Evolutionary conservation across 2,888 invertebrate genomes (phyloP).

Genomic region (Pollenia angustigena): DNA sequence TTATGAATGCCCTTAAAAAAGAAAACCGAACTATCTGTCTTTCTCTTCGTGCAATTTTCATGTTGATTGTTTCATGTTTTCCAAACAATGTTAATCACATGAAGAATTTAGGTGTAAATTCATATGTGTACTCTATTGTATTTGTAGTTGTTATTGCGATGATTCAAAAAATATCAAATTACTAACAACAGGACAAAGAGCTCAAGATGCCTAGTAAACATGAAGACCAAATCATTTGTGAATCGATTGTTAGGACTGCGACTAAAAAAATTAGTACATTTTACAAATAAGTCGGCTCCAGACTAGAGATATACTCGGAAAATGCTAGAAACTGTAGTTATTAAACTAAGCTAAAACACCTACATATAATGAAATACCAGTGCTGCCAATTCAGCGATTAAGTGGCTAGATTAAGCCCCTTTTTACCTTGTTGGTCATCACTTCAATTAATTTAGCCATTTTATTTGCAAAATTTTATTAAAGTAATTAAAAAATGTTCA

Average conservation of each 20-base stretch:
- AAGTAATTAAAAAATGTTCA: too few relatives aligned
- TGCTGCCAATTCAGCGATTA: too few relatives aligned
- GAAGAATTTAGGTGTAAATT: not conserved
- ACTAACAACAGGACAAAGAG: slow-evolving; percentile 64
- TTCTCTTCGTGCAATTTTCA: not conserved
- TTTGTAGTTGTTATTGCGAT: slow-evolving; percentile 1
- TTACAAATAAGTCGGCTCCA: not conserved
- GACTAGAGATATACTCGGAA: too few relatives aligned
- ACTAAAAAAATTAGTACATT: not conserved
- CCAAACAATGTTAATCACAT: slow-evolving; percentile 21
- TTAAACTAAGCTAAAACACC: too few relatives aligned
- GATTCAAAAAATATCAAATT: slow-evolving; percentile 71
- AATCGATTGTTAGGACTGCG: not conserved
- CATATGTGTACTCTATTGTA: slow-evolving; percentile 9
- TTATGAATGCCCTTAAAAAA: not conserved
- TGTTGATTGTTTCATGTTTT: slow-evolving; percentile 17
- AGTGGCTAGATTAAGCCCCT: too few relatives aligned
- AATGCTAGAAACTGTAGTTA: too few relatives aligned
- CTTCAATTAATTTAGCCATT: too few relatives aligned
- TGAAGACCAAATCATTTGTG: slow-evolving; percentile 3
- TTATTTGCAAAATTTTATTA: too few relatives aligned
- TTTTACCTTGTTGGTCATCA: too few relatives aligned
- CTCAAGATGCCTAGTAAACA: slow-evolving; percentile 40
- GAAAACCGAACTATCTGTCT: slow-evolving; percentile 3
- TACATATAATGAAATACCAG: too few relatives aligned